Base-by-base conservation (phyloP, 2,797 vertebrate genomes). In the Natrix natrix region DNA sequence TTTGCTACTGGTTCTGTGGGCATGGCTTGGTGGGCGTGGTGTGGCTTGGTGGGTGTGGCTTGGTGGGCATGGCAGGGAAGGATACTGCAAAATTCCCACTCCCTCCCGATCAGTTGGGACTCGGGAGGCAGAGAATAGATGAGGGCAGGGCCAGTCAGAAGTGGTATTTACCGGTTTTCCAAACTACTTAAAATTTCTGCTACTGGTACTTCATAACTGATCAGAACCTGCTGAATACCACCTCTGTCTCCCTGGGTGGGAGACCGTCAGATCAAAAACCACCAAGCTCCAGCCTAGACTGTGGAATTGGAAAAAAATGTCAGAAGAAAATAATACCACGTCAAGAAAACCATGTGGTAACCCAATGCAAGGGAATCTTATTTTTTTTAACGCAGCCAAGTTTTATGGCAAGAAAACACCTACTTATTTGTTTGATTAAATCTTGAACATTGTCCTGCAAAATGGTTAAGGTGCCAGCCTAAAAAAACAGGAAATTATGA, bases 391-490 rank as follows among this genome's bases (percentile, higher is more conserved):
- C 8, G 66, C n/a, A 74, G 66, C 28, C n/a, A 37, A 37, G 66
- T 74, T 20, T 92, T 92, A 92, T 94, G 32, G 87, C 69, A 93
- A 93, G 1, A 32, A 0, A 93, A 32, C 22, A 91, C 0, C 3
- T 10, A 61, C 14, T 94, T 94, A 24, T 60, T 94, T 54, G 63
- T 54, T 94, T 91, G 66, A 93, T 92, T 66, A 92, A 90, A 17
- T 66, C 89, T 3, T 93, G 56, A 94, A 92, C 74, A 93, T 93
- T 92, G 20, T 87, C 48, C 8, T 87, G 0, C 0, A 52, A 94
- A 43, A 69, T 69, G 28, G 12, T n/a, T 69, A n/a, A n/a, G 26
- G 4, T 69, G 28, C 28, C 63, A 63, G 26, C 4, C 26, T 28
- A 63, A 26, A 63, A 63, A 28, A 28, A 4, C 4, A 69, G 28